phyloP scores from a whole-genome alignment of 2,113 vertebrate genomes.

The Caranx melampygus region DNA sequence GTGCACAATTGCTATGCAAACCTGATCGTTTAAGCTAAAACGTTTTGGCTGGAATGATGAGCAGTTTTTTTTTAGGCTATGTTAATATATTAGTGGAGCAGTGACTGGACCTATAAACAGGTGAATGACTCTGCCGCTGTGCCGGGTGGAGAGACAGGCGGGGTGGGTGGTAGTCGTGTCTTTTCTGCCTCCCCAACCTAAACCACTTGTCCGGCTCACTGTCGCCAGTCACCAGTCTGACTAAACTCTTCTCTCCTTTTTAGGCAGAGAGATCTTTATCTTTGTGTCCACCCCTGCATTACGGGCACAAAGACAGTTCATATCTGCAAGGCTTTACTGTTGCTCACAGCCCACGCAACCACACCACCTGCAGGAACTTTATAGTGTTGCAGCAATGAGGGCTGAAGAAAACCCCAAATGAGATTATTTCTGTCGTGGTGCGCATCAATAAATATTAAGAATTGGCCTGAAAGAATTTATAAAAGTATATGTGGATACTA shows the following conservation, averaged over 20 bases:
- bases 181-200: slow-evolving; percentile 32
- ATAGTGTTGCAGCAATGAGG: slow-evolving; percentile 38
- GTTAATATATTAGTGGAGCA: slow-evolving; percentile 32
- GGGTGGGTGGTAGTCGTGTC: background rate
- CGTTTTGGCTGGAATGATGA: slow-evolving; percentile 28
- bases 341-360: slow-evolving; percentile 60
- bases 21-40: slow-evolving; percentile 14
- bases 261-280: slow-evolving; percentile 75
- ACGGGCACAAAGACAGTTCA: slow-evolving; percentile 50
- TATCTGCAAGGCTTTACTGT: slow-evolving; percentile 25
- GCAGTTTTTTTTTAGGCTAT: slow-evolving; percentile 28
- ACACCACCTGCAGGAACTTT: slow-evolving; percentile 75
- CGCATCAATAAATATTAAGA: background rate
- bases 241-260: slow-evolving; percentile 69
- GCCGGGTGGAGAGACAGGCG: slow-evolving; percentile 32
- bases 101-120: slow-evolving; percentile 38
- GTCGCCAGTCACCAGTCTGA: slow-evolving; percentile 63
- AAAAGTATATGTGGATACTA: background rate
- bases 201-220: slow-evolving; percentile 62
- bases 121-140: slow-evolving; percentile 41
- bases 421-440: background rate
- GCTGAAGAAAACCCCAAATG: background rate
- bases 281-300: slow-evolving; percentile 56
- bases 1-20: slow-evolving; percentile 72
- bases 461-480: background rate